Evolutionary conservation across 2,888 invertebrate species (phyloP), one percentile per base, ranked within the genome.

Genomic region (Dione juno): DNA sequence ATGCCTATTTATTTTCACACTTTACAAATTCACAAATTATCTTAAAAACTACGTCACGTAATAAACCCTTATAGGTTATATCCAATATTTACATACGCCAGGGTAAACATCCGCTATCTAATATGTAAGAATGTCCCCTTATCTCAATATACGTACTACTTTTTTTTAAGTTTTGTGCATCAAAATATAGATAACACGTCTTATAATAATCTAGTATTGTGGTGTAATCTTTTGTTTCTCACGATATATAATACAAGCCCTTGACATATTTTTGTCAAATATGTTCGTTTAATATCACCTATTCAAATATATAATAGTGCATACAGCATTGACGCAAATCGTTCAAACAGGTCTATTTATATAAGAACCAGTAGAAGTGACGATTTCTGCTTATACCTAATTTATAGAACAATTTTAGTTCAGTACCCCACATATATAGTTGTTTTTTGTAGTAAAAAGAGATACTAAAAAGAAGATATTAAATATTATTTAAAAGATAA

Each of bases 91-190:
- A 70, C 71, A 19, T 67, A 61, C 69, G 72, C 66, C 61, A 67
- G 67, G 68, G 64, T 69, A 78, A 75, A 76, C 76, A 75, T 77
- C 77, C 77, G 75, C 67, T 70, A 66, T 67, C 68, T 66, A 64
- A 57, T 59, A 71, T 66, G 61, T 61, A 67, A 67, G 69, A 71
- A 75, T 71, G 65, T 52, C 69, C 59, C 70, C 66, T 73, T 75
- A 73, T 75, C 73, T 68, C 16, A 19, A 41, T 41, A 14, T 50
- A 61, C 37, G 14, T 58, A 52, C 19, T 59, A 53, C 45, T 69
- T 70, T 71, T 68, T 69, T 61, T 66, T 21, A 70, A 66, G 63
- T 69, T 66, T 69, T 52, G 54, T 64, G 43, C 43, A 72, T 72
- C 63, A 72, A 57, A 71, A 63, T 37, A 63, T 37, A 69, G 69